Evolutionary conservation across 92 coral and sea anemone species (phyloP).

Genomic region (Plumapathes pennacea): DNA sequence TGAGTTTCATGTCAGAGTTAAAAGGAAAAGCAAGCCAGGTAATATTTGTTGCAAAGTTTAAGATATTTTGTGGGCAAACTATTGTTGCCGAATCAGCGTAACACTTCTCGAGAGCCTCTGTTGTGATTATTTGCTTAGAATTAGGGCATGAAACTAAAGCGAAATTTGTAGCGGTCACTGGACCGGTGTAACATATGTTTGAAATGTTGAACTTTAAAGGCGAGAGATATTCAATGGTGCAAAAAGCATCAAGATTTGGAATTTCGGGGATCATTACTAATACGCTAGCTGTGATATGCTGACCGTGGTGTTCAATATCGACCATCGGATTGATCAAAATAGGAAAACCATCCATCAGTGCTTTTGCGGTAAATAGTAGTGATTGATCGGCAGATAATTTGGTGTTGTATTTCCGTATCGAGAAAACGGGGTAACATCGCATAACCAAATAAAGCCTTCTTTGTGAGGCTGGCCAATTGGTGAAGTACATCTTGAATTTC

Average conservation of each 20-base stretch:
- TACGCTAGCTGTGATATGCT: constrained; percentile 1
- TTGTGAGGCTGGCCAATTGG: constrained; percentile 8
- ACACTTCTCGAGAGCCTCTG: constrained; percentile 19
- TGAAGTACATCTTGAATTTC: constrained; percentile 13
- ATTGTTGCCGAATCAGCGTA: background rate
- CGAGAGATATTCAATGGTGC: constrained; percentile 22
- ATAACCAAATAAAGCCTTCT: constrained; percentile 7
- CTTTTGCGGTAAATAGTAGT: constrained; percentile 3
- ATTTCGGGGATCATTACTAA: constrained; percentile 14
- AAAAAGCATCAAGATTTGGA: constrained; percentile 1
- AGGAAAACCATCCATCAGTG: constrained; percentile 16
- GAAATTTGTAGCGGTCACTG: constrained; percentile 11
- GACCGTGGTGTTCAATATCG: constrained; percentile 30
- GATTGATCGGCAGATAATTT: background rate
- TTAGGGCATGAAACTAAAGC: constrained; percentile 23
- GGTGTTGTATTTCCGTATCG: constrained; percentile 1
- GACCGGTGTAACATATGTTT: constrained; percentile 27
- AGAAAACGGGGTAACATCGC: constrained; percentile 17
- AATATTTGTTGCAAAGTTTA: constrained; percentile 13
- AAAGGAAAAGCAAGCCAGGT: constrained; percentile 36
- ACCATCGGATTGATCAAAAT: constrained; percentile 14
- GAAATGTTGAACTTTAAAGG: constrained; percentile 35
- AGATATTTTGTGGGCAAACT: constrained; percentile 19
- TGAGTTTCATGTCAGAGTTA: constrained; percentile 14
- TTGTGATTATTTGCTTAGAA: constrained; percentile 2